Conservation (phyloP, 92 coral and sea anemone species). For the Palythoa grandiflora region DNA sequence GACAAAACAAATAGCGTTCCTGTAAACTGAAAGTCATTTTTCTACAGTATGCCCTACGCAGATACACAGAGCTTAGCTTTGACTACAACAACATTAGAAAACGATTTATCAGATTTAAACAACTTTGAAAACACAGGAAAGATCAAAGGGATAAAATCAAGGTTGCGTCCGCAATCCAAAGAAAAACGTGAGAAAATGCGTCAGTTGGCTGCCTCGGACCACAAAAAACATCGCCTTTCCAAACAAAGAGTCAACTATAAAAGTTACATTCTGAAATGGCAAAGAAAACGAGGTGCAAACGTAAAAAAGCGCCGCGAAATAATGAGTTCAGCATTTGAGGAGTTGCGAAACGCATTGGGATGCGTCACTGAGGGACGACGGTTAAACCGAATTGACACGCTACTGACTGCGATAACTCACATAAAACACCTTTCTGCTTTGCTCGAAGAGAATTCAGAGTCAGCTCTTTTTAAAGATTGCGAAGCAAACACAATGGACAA, state of each 20-base stretch:
- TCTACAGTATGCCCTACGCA: too few relatives aligned
- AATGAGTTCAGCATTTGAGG: background rate
- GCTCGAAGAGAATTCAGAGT: too few relatives aligned
- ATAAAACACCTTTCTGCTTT: too few relatives aligned
- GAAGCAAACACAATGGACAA: too few relatives aligned
- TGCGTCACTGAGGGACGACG: background rate
- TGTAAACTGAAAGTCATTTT: too few relatives aligned
- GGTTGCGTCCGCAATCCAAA: constrained; percentile 3
- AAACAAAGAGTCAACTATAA: background rate
- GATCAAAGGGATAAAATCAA: too few relatives aligned
- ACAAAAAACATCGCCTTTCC: background rate
- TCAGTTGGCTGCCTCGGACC: background rate
- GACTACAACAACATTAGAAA: too few relatives aligned
- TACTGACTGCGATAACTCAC: background rate
- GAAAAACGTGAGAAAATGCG: constrained; percentile 26
- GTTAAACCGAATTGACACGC: background rate
- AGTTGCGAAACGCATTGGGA: background rate
- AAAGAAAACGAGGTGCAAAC: background rate
- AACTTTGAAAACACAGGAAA: too few relatives aligned
- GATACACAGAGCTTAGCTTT: too few relatives aligned
- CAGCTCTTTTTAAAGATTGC: too few relatives aligned
- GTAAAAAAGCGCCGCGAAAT: background rate
- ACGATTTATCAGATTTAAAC: too few relatives aligned
- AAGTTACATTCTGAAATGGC: background rate
- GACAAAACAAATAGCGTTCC: too few relatives aligned